Percentiles rank a stretch among this genome's conserved stretches.
These are phyloP conservation scores for Halcyon smyrnensis DNA, from an alignment of 2,797 vertebrate genomes.

Conservation along the genomic window DNA sequence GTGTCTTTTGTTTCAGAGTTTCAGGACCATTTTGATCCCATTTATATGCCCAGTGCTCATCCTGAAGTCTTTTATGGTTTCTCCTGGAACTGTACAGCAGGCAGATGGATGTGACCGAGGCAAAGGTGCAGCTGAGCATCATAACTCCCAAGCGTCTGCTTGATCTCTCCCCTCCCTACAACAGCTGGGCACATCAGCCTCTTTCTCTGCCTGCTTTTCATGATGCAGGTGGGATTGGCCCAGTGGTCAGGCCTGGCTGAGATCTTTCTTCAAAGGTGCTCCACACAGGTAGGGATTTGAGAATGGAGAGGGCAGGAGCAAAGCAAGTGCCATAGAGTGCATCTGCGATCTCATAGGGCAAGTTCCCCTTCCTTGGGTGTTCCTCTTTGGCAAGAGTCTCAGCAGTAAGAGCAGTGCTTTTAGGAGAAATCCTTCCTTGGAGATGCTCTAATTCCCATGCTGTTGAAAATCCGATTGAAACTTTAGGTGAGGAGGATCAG, in stretches of 20 bases:
- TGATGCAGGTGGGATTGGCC: background rate
- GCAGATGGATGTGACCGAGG: background rate
- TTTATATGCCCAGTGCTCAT: background rate
- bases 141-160: background rate
- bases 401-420: background rate
- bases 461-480: background rate
- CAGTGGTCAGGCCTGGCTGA: background rate
- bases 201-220: fast-evolving
- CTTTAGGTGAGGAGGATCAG: background rate
- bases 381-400: background rate
- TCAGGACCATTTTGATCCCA: slow-evolving; percentile 6
- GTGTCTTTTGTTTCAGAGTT: background rate
- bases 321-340: background rate
- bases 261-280: background rate
- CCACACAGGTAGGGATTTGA: background rate
- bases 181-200: background rate
- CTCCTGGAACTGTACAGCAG: background rate
- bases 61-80: background rate
- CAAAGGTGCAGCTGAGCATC: background rate
- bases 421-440: background rate
- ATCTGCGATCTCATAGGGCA: background rate
- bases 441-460: background rate
- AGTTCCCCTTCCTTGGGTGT: background rate
- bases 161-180: background rate
- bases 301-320: background rate